phyloP scores from a whole-genome alignment of 2,797 vertebrate species.

The Enteromius paludinosus region DNA sequence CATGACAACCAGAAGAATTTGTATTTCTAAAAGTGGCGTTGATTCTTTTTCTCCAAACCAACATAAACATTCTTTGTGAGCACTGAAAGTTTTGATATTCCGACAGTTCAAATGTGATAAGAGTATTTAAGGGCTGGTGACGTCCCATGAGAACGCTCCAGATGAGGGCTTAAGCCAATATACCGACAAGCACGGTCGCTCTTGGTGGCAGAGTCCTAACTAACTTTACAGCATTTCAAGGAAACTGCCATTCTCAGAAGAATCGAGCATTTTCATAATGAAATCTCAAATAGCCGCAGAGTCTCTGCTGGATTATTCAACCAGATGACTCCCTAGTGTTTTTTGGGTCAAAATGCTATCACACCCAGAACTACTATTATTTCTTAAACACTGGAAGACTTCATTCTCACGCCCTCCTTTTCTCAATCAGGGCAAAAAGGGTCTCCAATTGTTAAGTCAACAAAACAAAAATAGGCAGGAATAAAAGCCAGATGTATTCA shows the following conservation, averaged over 20 bases:
- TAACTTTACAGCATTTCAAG: slow-evolving; percentile 31
- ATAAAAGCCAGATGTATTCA: slow-evolving; percentile 83
- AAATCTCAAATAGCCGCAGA: slow-evolving; percentile 40
- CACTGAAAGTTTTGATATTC: slow-evolving; percentile 10
- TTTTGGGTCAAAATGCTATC: slow-evolving; percentile 76
- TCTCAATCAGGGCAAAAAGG: slow-evolving; percentile 70
- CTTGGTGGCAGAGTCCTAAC: slow-evolving; percentile 51
- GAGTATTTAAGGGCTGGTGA: slow-evolving; percentile 46
- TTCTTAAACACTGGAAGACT: slow-evolving; percentile 74
- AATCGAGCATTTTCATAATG: slow-evolving; percentile 43
- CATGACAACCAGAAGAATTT: slow-evolving; percentile 22
- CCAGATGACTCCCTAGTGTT: slow-evolving; percentile 66
- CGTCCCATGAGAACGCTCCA: slow-evolving; percentile 41
- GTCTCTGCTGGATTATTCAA: slow-evolving; percentile 52
- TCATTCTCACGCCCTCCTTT: slow-evolving; percentile 80
- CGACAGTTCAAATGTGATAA: slow-evolving; percentile 40
- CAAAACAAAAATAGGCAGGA: slow-evolving; percentile 80
- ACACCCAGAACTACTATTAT: slow-evolving; percentile 73
- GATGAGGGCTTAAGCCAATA: slow-evolving; percentile 47
- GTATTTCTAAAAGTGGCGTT: neutral
- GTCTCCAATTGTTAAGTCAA: slow-evolving; percentile 69
- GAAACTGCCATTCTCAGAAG: slow-evolving; percentile 54
- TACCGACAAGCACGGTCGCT: slow-evolving; percentile 67
- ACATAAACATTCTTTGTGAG: slow-evolving; percentile 18
- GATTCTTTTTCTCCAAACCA: slow-evolving; percentile 28